Evolutionary conservation across 2,113 vertebrate species (phyloP).

Genomic region (Elachura formosa): DNA sequence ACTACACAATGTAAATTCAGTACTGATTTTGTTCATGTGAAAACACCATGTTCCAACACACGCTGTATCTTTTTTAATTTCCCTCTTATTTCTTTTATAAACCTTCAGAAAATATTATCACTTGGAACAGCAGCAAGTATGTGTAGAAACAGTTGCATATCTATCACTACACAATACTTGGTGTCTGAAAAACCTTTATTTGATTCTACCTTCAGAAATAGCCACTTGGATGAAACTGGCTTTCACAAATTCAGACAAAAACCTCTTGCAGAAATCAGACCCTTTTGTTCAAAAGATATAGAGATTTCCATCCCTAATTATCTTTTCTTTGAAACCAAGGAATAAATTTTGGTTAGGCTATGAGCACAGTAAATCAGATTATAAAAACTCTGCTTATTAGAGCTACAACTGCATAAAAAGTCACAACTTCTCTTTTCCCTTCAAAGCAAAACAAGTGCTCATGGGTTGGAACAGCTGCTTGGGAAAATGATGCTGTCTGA

Average conservation of each 20-base stretch:
- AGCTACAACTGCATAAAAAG: not conserved
- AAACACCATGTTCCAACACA: not conserved
- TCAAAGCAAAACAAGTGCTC: not conserved
- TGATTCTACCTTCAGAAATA: not conserved
- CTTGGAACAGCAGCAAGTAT: not conserved
- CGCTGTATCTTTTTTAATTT: not conserved
- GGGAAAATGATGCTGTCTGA: not conserved
- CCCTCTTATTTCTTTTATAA: not conserved
- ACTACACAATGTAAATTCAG: conserved; percentile 10
- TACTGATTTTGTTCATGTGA: not conserved
- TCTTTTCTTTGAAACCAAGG: not conserved
- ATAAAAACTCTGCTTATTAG: not conserved
- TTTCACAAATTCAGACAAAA: not conserved
- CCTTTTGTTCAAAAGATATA: not conserved
- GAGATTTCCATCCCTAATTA: not conserved
- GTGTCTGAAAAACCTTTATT: not conserved
- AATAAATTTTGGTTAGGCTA: not conserved
- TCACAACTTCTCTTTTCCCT: not conserved
- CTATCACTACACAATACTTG: not conserved
- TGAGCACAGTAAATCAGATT: not conserved
- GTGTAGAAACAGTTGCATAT: not conserved
- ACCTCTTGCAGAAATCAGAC: not conserved
- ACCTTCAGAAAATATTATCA: not conserved
- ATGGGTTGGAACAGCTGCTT: not conserved
- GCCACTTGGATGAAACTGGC: not conserved